Base-by-base conservation (phyloP, 2,888 invertebrate genomes). In the Metalampra italica region DNA sequence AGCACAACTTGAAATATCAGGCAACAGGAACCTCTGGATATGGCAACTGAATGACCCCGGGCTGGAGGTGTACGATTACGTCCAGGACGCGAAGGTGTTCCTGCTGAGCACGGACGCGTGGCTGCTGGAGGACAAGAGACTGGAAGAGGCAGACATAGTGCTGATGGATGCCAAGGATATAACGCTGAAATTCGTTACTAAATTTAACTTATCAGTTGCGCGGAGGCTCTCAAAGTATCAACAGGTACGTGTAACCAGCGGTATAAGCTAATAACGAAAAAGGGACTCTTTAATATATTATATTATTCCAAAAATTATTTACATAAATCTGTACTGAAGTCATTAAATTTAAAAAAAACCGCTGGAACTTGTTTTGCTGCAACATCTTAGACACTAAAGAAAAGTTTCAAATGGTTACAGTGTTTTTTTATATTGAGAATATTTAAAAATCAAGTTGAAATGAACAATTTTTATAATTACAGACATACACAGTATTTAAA, bases 181-280 rank as follows among this genome's bases (percentile, higher is more conserved):
- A 9, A 70, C 76, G 0, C 58, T 88, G 9, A 87, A 78, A 60
- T 81, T 85, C 39, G 44, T 81, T 52, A 91, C 77, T 42, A 94
- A 94, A 47, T 92, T 94, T 60, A 91, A 93, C 66, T 67, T 93
- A 14, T 92, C 93, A 0, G 64, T 93, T 49, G 93, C 93, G 0
- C 92, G 90, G 57, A 83, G 91, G 56, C 83, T 94, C 37, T 75
- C 91, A 3, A 91, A 92, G 59, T 93, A 93, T 62, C 91, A 93
- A 69, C 92, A 93, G 82, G 82, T 85, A 49, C 50, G 49, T 54
- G 7, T 11, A 22, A 22, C 22, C 9, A 30, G 9, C 5, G 9
- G 5, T 30, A 30, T 30, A 30, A 30, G n/a, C n/a, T 30, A 30
- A 30, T 30, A 30, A 30, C 9, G n/a, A n/a, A n/a, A n/a, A n/a